These are phyloP conservation scores for Drosophila neocordata DNA, from an alignment of 1,140 invertebrate species.

Conservation along the genomic window DNA sequence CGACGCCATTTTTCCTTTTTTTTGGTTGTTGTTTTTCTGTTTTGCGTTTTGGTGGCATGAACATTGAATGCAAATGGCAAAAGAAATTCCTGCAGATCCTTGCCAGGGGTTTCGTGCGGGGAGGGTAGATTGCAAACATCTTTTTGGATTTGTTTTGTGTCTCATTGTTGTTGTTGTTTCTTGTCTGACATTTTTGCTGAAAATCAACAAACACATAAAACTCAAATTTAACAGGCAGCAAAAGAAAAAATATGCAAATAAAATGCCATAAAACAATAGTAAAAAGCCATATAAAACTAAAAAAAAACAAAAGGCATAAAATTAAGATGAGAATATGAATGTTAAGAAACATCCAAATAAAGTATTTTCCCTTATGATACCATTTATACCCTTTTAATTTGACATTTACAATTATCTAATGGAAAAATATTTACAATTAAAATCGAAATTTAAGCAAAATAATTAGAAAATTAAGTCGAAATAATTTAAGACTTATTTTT, in stretches of 20 bases:
- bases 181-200: constrained; percentile 50
- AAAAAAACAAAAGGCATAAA: constrained; percentile 43
- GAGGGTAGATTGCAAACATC: constrained; percentile 34
- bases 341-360: constrained; percentile 14
- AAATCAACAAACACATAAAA: constrained; percentile 72
- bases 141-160: constrained; percentile 18
- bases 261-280: constrained; percentile 77
- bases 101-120: too few relatives aligned
- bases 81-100: constrained; percentile 12
- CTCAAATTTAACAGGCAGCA: constrained; percentile 51
- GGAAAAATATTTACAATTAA: too few relatives aligned
- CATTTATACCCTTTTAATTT: not conserved
- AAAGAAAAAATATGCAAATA: constrained; percentile 77
- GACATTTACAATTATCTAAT: too few relatives aligned
- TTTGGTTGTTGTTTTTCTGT: constrained; percentile 8
- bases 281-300: constrained; percentile 52
- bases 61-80: constrained; percentile 27
- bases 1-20: constrained; percentile 36
- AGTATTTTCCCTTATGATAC: constrained; percentile 35
- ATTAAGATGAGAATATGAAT: constrained; percentile 45
- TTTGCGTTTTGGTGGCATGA: constrained; percentile 19
- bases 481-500: too few relatives aligned
- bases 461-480: too few relatives aligned
- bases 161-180: constrained; percentile 15
- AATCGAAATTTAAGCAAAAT: too few relatives aligned